A percentile compares a stretch with the other conserved stretches of the same genome.
Evolutionary conservation across 2,797 vertebrate genomes (phyloP).

Genomic region (Rhinophrynus dorsalis): DNA sequence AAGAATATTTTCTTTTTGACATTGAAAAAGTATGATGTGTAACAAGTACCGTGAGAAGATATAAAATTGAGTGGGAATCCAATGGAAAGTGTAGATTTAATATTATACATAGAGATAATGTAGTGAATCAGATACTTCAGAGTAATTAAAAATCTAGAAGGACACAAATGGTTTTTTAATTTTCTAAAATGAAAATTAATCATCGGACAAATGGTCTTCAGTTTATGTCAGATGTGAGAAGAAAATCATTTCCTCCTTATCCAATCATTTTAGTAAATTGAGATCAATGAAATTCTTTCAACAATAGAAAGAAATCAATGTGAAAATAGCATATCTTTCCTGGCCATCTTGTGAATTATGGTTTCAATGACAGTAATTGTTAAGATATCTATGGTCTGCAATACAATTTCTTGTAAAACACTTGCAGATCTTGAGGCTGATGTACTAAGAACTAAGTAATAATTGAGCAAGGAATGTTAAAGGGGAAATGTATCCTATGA

Average conservation of each 20-base stretch:
- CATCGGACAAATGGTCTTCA: constrained; percentile 42
- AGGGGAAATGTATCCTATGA: too few species aligned
- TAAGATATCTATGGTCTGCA: constrained; percentile 54
- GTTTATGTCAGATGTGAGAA: constrained; percentile 54
- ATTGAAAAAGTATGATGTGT: neutral
- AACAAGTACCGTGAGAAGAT: neutral
- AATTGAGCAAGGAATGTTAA: too few species aligned
- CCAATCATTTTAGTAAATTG: constrained; percentile 64
- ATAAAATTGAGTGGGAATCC: neutral
- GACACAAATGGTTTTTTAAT: constrained; percentile 46
- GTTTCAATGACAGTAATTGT: constrained; percentile 67
- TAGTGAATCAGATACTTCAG: neutral
- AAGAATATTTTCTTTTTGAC: neutral
- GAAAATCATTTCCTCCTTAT: constrained; percentile 59
- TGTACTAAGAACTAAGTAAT: too few species aligned
- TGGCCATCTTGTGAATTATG: constrained; percentile 69
- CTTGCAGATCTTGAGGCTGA: too few species aligned
- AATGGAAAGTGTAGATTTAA: neutral
- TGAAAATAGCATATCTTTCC: constrained; percentile 68
- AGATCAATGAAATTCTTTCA: constrained; percentile 70
- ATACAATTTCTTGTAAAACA: constrained; percentile 61
- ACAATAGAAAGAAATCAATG: constrained; percentile 73
- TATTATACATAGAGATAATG: neutral
- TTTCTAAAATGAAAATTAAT: constrained; percentile 46
- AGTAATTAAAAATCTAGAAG: constrained; percentile 28